Evolutionary conservation across 2,888 invertebrate genomes (phyloP).

Genomic region (Catocala sponsa): DNA sequence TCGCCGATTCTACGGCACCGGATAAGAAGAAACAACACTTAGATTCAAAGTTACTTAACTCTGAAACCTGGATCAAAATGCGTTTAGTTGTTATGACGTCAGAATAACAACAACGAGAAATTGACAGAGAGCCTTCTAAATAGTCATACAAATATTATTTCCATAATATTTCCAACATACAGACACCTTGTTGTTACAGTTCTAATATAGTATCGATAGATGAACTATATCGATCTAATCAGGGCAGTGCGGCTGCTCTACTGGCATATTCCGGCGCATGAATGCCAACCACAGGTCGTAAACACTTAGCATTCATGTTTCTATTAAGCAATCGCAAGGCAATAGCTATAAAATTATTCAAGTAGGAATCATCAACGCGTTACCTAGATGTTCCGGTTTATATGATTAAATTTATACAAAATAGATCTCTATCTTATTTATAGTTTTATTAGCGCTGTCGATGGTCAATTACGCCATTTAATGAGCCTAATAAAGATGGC

Average conservation of each 20-base stretch:
- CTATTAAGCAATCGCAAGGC: constrained; percentile 32
- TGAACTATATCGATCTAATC: constrained; percentile 4
- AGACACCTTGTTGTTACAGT: no score
- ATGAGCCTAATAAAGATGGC: no score
- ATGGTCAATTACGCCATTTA: neutral
- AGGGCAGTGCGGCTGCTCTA: constrained; percentile 5
- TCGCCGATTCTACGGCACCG: no score
- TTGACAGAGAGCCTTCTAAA: no score
- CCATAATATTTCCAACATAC: no score
- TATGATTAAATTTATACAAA: constrained; percentile 6
- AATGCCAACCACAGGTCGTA: constrained; percentile 36
- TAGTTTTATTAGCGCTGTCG: neutral
- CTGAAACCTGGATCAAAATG: no score
- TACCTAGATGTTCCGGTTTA: constrained; percentile 24
- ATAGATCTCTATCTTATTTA: neutral
- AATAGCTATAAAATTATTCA: constrained; percentile 20
- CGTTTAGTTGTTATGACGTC: no score
- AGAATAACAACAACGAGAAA: no score
- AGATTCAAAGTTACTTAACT: no score
- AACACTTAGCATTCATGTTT: constrained; percentile 37
- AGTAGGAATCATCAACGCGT: constrained; percentile 22
- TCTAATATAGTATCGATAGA: neutral
- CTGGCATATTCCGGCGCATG: constrained; percentile 18
- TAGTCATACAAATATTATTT: no score
- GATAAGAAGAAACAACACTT: no score